Evolutionary conservation across 2,888 invertebrate species (phyloP).

Genomic region (Apodemia mormo): DNA sequence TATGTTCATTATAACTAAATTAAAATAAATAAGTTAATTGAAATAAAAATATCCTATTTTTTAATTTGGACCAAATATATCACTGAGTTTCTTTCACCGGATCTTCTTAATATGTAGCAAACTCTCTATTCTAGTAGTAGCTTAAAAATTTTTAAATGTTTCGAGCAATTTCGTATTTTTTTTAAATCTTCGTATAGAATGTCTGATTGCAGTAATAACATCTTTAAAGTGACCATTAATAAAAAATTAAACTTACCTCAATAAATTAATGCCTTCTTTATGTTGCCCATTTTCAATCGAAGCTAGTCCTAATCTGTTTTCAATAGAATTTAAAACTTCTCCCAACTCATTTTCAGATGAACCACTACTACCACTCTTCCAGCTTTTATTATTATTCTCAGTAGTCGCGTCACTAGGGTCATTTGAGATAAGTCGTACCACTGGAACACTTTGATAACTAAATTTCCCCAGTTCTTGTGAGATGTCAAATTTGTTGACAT

Average conservation of each 20-base stretch:
- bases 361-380: slow-evolving; percentile 44
- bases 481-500: slow-evolving; percentile 42
- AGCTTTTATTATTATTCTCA: slow-evolving; percentile 35
- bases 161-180: too few species aligned
- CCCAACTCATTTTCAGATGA: slow-evolving; percentile 68
- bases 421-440: slow-evolving; percentile 67
- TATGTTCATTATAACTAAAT: too few species aligned
- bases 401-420: slow-evolving; percentile 47
- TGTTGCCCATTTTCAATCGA: slow-evolving; percentile 80
- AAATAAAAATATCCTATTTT: too few species aligned
- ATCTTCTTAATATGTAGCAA: too few species aligned
- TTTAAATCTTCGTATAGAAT: too few species aligned
- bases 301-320: slow-evolving; percentile 82
- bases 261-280: slow-evolving; percentile 78
- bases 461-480: slow-evolving; percentile 51
- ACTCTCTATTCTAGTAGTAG: too few species aligned
- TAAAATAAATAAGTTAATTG: too few species aligned
- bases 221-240: too few species aligned
- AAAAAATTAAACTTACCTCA: slow-evolving; percentile 55
- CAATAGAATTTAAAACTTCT: slow-evolving; percentile 81
- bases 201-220: not conserved
- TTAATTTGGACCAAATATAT: too few species aligned
- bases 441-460: slow-evolving; percentile 49
- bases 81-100: not conserved
- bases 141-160: too few species aligned